Evolutionary conservation across 2,888 invertebrate species (phyloP), one percentile per base, ranked within the genome.

Genomic region (Eugnorisma glareosa): DNA sequence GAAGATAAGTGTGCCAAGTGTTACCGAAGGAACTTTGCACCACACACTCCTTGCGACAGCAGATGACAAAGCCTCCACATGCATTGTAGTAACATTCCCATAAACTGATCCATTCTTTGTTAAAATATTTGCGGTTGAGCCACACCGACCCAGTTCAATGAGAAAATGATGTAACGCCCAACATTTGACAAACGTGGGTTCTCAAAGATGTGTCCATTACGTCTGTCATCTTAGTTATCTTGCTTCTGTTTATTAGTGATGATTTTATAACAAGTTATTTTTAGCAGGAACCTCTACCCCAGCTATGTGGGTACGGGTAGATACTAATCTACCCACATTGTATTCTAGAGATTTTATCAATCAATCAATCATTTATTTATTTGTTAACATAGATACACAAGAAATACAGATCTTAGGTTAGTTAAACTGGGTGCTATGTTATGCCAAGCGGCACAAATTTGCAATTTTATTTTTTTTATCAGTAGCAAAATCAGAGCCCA

Each of bases 111-210:
- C 61, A 71, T 67, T 81, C 80, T 81, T 76, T 81, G 72, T 85
- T 83, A 45, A 54, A 77, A 66, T 81, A 81, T 77, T 79, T 71
- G 72, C 75, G 67, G 79, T 84, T 81, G 68, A 78, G 76, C 73
- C 86, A 87, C 85, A 81, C 51, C 77, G 86, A 83, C 87, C 88
- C 67, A 86, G 73, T 82, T 87, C 54, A 57, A 81, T 86, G 88
- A 40, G 89, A 89, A 85, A 75, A 75, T 89, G 75, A 86, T 85
- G 88, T 84, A 87, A 87, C 67, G 1, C 13, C 8, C 11, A 37
- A 72, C 51, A 69, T 84, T 84, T 75, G 72, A 85, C 72, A 78
- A 67, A 73, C 64, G 28, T 57, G 13, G 28, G 43, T 69, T 77
- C 72, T 66, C 3, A 10, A 48, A 24, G n/a, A 73, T 71, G 11